Percentiles rank a stretch among this genome's conserved stretches.
Evolutionary conservation across 2,888 invertebrate species (phyloP).

Genomic region (Villa cingulata): DNA sequence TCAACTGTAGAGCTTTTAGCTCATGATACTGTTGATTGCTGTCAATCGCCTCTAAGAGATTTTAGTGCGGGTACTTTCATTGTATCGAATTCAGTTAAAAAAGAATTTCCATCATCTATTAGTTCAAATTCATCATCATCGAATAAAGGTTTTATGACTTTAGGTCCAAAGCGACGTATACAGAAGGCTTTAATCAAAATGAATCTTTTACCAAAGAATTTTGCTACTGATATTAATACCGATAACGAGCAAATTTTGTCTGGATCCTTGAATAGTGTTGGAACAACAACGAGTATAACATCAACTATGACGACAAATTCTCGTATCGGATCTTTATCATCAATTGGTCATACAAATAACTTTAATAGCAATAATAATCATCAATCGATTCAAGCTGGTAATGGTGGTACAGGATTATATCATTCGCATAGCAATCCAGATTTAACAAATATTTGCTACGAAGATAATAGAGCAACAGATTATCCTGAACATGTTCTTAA

Average conservation of each 20-base stretch:
- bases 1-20: constrained; percentile 58
- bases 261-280: constrained; percentile 39
- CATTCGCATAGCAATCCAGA: constrained; percentile 86
- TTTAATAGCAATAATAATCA: constrained; percentile 3
- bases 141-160: constrained; percentile 76
- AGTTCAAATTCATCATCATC: constrained; percentile 39
- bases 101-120: constrained; percentile 9
- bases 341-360: constrained; percentile 2
- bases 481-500: constrained; percentile 96
- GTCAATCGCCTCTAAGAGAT: constrained; percentile 41
- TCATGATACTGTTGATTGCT: constrained; percentile 29
- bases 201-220: constrained; percentile 72
- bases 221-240: constrained; percentile 38
- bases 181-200: constrained; percentile 79
- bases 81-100: background rate
- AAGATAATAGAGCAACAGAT: constrained; percentile 64
- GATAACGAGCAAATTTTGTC: constrained; percentile 25
- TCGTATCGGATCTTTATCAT: background rate
- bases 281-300: constrained; percentile 36
- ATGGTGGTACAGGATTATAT: constrained; percentile 41
- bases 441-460: constrained; percentile 65
- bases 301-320: constrained; percentile 27
- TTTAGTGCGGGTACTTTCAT: constrained; percentile 12
- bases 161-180: constrained; percentile 70
- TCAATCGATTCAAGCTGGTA: background rate